phyloP scores from a whole-genome alignment of 2,113 vertebrate genomes.

The Nerophis ophidion region DNA sequence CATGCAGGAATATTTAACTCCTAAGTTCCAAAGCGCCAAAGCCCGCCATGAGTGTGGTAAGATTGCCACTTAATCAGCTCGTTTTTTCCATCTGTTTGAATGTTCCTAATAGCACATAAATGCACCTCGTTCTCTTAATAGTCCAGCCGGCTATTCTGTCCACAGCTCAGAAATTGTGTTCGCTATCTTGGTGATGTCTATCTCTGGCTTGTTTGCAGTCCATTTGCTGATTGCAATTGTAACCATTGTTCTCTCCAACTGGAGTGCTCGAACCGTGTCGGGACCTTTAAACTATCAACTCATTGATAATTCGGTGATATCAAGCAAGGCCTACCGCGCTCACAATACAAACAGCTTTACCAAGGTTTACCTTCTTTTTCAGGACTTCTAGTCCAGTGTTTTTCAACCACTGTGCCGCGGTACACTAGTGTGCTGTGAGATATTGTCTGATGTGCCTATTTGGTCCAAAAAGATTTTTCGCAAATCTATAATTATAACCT shows the following conservation, averaged over 20 bases:
- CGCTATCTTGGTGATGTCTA: slow-evolving; percentile 54
- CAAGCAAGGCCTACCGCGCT: slow-evolving; percentile 22
- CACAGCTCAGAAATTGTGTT: slow-evolving; percentile 45
- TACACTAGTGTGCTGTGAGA: no score
- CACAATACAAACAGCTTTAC: no score
- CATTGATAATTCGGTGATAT: slow-evolving; percentile 43
- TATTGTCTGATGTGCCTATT: no score
- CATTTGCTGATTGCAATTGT: slow-evolving; percentile 45
- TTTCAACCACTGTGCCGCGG: no score
- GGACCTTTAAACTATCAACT: slow-evolving; percentile 37
- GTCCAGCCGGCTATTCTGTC: slow-evolving; percentile 50
- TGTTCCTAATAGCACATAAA: slow-evolving; percentile 63
- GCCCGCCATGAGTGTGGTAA: no score
- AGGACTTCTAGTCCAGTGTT: no score
- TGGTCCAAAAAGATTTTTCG: no score
- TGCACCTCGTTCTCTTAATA: slow-evolving; percentile 59
- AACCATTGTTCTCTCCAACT: slow-evolving; percentile 38
- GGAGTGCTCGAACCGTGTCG: slow-evolving; percentile 15
- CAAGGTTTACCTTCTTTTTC: no score
- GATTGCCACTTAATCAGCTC: slow-evolving; percentile 39
- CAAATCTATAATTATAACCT: no score
- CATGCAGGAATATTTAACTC: slow-evolving; percentile 44
- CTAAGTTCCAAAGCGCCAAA: slow-evolving; percentile 11
- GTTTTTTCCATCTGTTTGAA: slow-evolving; percentile 61
- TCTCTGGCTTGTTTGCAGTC: slow-evolving; percentile 53